phyloP scores from a whole-genome alignment of 2,113 vertebrate species.

The Pycnonotus jocosus region DNA sequence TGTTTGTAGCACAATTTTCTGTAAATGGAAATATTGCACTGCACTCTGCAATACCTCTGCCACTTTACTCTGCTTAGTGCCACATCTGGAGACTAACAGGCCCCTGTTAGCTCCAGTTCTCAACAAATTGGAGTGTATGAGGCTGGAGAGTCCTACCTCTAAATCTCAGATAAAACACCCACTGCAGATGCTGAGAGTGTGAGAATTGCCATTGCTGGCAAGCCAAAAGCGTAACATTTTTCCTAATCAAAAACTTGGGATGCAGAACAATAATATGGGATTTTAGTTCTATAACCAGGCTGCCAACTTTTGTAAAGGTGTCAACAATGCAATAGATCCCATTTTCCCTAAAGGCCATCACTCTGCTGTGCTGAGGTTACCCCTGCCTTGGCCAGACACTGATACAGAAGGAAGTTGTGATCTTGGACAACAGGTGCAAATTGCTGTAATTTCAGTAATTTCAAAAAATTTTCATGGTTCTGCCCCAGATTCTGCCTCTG shows the following conservation, averaged over 20 bases:
- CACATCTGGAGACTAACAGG: slow-evolving; percentile 4
- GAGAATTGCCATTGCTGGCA: neutral
- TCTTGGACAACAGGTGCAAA: neutral
- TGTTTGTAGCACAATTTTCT: neutral
- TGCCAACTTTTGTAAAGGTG: neutral
- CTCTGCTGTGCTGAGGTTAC: neutral
- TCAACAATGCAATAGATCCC: neutral
- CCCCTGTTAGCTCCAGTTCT: neutral
- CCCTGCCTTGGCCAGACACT: neutral
- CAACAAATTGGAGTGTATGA: neutral
- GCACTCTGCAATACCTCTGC: neutral
- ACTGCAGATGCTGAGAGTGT: neutral
- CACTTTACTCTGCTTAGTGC: slow-evolving; percentile 34
- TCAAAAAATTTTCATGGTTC: neutral
- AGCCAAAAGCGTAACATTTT: neutral
- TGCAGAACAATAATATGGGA: neutral
- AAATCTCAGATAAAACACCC: neutral
- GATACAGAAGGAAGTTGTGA: neutral
- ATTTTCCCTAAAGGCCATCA: neutral
- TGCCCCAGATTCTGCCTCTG: neutral
- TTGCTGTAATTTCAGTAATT: neutral
- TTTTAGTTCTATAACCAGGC: neutral
- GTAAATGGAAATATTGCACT: slow-evolving; percentile 21
- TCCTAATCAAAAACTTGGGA: neutral
- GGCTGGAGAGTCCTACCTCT: neutral